Conservation (phyloP, 2,797 vertebrate species). For the Urocyon cinereoargenteus region DNA sequence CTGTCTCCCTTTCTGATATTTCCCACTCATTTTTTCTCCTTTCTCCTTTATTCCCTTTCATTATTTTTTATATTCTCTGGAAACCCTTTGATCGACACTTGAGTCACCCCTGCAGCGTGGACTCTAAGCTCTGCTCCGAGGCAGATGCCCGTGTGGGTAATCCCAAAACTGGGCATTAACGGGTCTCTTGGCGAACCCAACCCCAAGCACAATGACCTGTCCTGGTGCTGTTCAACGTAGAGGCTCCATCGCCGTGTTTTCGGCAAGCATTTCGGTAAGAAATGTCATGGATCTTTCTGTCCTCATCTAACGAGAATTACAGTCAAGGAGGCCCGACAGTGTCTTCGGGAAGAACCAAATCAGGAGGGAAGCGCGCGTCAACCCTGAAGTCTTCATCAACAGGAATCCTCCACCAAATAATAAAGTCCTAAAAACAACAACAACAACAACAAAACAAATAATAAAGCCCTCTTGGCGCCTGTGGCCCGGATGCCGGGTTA, state of each 20-base stretch:
- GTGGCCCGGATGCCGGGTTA: conserved; percentile 57
- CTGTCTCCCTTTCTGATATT: too few relatives aligned
- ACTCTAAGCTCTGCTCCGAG: conserved; percentile 84
- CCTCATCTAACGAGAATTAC: conserved; percentile 17
- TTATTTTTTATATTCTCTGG: conserved; percentile 60
- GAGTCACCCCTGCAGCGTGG: conserved; percentile 78
- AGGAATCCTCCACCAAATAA: conserved; percentile 62
- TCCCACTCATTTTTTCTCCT: too few relatives aligned
- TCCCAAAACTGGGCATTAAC: conserved; percentile 87
- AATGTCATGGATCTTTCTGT: conserved; percentile 5
- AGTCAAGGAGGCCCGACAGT: background rate
- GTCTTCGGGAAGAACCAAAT: conserved; percentile 7
- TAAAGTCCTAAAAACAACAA: conserved; percentile 6
- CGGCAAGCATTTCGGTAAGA: background rate
- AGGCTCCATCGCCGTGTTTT: background rate
- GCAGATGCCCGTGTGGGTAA: conserved; percentile 84
- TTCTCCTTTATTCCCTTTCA: too few relatives aligned
- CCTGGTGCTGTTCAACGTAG: conserved; percentile 80
- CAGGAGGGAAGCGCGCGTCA: conserved; percentile 22
- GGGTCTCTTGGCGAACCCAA: conserved; percentile 84
- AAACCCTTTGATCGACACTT: conserved; percentile 87
- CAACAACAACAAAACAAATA: background rate
- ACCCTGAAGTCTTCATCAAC: conserved; percentile 65
- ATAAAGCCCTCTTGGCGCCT: conserved; percentile 67
- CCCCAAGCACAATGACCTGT: conserved; percentile 73